These are phyloP conservation scores for Antheraea mylitta DNA, from an alignment of 1,140 invertebrate genomes.

Conservation along the genomic window DNA sequence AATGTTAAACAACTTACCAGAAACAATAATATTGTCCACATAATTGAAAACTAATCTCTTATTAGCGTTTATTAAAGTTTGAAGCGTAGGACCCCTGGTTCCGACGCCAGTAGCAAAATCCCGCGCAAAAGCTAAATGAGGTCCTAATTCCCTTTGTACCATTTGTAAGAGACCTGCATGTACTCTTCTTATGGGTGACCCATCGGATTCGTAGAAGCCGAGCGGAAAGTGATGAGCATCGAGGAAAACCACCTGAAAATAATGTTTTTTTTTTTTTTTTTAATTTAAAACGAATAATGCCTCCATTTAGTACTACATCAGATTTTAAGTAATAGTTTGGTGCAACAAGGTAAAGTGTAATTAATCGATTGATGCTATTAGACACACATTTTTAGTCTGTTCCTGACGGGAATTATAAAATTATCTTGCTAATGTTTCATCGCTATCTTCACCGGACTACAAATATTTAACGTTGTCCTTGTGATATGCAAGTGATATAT, in stretches of 20 bases:
- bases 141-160: slow-evolving; percentile 81
- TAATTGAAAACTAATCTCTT: slow-evolving; percentile 84
- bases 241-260: slow-evolving; percentile 80
- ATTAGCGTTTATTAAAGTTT: slow-evolving; percentile 81
- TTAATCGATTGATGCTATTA: too few relatives aligned
- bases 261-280: slow-evolving; percentile 6
- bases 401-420: too few relatives aligned
- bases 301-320: too few relatives aligned
- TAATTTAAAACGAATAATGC: too few relatives aligned
- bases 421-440: too few relatives aligned
- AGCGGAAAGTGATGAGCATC: slow-evolving; percentile 87
- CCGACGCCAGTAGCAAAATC: slow-evolving; percentile 69
- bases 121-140: slow-evolving; percentile 71
- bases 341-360: too few relatives aligned
- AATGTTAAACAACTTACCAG: slow-evolving; percentile 62
- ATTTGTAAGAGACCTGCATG: slow-evolving; percentile 81
- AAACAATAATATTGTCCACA: slow-evolving; percentile 78
- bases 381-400: too few relatives aligned
- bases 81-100: slow-evolving; percentile 79
- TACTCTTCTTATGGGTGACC: slow-evolving; percentile 67
- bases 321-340: too few relatives aligned
- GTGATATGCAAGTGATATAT: too few relatives aligned
- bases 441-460: too few relatives aligned
- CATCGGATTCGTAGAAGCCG: slow-evolving; percentile 78
- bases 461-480: too few relatives aligned